phyloP scores from a whole-genome alignment of 2,113 vertebrate genomes.

The Alligator sinensis region DNA sequence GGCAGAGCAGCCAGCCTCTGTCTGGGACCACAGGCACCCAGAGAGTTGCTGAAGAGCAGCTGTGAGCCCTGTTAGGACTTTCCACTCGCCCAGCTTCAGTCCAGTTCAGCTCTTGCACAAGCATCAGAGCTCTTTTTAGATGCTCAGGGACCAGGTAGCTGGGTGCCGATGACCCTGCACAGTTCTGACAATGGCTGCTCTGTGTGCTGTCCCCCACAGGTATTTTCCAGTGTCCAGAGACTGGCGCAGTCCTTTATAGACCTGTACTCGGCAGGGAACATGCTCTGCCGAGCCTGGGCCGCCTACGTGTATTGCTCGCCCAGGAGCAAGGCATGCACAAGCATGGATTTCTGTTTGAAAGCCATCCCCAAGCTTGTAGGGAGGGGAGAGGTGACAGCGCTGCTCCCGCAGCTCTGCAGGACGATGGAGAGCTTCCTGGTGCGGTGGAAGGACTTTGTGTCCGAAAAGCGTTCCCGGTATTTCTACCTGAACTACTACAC shows the following conservation, averaged over 20 bases:
- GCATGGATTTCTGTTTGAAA: conserved; percentile 84
- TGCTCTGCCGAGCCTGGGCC: conserved; percentile 90
- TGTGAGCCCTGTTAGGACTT: background rate
- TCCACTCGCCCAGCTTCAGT: background rate
- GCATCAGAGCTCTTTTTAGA: too few relatives aligned
- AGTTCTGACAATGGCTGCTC: too few relatives aligned
- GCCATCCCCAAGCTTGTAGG: conserved; percentile 68
- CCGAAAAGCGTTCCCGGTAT: conserved; percentile 80
- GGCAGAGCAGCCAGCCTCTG: background rate
- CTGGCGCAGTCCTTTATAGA: conserved; percentile 88
- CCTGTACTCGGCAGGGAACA: conserved; percentile 89
- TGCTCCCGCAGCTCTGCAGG: conserved; percentile 86
- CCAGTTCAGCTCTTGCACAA: background rate
- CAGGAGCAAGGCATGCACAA: conserved; percentile 53
- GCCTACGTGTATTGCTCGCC: conserved; percentile 81
- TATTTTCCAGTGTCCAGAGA: conserved; percentile 89
- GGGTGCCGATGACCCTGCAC: too few relatives aligned
- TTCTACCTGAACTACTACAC: conserved; percentile 95
- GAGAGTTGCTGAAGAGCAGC: background rate
- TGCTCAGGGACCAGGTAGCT: too few relatives aligned
- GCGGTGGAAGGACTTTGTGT: conserved; percentile 86
- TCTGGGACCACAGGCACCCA: background rate
- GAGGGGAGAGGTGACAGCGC: conserved; percentile 70
- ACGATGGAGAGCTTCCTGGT: conserved; percentile 89
- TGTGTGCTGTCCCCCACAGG: conserved; percentile 69